phyloP scores from a whole-genome alignment of 2,888 invertebrate species.

The Agrochola macilenta region DNA sequence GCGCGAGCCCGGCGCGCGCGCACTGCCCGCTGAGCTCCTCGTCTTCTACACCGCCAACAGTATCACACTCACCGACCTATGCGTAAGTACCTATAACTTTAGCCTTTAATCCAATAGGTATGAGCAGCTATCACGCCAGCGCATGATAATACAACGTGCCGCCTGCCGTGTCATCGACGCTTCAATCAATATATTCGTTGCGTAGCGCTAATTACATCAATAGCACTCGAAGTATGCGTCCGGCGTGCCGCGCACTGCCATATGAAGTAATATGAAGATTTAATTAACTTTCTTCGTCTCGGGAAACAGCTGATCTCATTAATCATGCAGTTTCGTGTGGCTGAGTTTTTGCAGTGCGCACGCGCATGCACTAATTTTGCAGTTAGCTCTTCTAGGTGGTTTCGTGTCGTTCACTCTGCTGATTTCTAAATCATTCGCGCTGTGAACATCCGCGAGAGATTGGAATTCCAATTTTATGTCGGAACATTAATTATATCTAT shows the following conservation, averaged over 20 bases:
- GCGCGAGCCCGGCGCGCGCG: conserved; percentile 94
- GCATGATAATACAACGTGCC: conserved; percentile 29
- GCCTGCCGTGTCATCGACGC: conserved; percentile 26
- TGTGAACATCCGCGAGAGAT: conserved; percentile 82
- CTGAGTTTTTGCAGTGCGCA: conserved; percentile 73
- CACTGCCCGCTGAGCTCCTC: conserved; percentile 94
- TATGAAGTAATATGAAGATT: conserved; percentile 75
- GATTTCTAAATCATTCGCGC: conserved; percentile 82
- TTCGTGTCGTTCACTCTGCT: conserved; percentile 79
- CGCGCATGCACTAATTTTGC: conserved; percentile 71
- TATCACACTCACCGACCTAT: conserved; percentile 95
- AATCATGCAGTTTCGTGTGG: conserved; percentile 78
- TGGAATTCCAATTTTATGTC: conserved; percentile 80
- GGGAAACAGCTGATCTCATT: conserved; percentile 84
- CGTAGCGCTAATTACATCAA: conserved; percentile 57
- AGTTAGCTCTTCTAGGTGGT: conserved; percentile 73
- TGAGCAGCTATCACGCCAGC: conserved; percentile 26
- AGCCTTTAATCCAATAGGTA: conserved; percentile 26
- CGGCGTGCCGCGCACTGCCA: conserved; percentile 40
- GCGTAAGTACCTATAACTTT: conserved; percentile 92
- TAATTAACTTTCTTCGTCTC: conserved; percentile 80
- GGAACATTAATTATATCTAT: conserved; percentile 73
- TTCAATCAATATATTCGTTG: conserved; percentile 39
- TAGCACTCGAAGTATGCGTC: conserved; percentile 37
- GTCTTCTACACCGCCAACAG: conserved; percentile 98